Conservation (phyloP, 2,797 vertebrate species). For the Anguilla megastoma region DNA sequence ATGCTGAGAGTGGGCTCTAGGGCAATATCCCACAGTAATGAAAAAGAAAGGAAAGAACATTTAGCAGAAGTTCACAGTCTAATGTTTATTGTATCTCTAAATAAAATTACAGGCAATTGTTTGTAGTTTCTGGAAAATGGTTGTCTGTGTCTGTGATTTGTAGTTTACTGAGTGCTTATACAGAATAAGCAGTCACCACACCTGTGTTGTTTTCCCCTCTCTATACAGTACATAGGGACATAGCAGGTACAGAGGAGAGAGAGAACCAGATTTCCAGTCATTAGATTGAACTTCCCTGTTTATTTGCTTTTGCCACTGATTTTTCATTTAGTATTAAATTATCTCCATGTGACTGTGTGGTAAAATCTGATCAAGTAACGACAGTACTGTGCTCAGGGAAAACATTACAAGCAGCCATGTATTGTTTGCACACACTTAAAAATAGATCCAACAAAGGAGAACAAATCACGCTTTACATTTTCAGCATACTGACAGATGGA, state of each 20-base stretch:
- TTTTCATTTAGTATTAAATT: constrained; percentile 34
- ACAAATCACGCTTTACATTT: background rate
- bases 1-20: constrained; percentile 58
- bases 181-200: constrained; percentile 48
- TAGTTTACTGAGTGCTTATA: constrained; percentile 39
- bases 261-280: background rate
- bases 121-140: constrained; percentile 36
- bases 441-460: background rate
- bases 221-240: constrained; percentile 10
- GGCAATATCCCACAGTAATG: constrained; percentile 70
- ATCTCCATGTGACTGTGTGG: constrained; percentile 22
- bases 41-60: constrained; percentile 51
- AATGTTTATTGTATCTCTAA: constrained; percentile 62
- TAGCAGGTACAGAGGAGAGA: constrained; percentile 32
- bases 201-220: constrained; percentile 41
- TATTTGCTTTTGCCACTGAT: constrained; percentile 22
- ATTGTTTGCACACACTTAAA: constrained; percentile 5
- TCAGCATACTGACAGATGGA: background rate
- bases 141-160: background rate
- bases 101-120: constrained; percentile 47
- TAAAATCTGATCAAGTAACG: constrained; percentile 35
- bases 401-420: constrained; percentile 10
- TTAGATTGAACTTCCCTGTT: constrained; percentile 19
- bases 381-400: constrained; percentile 30
- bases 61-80: constrained; percentile 40